Evolutionary conservation across 2,113 vertebrate genomes (phyloP).

Genomic region (Chiloscyllium plagiosum): DNA sequence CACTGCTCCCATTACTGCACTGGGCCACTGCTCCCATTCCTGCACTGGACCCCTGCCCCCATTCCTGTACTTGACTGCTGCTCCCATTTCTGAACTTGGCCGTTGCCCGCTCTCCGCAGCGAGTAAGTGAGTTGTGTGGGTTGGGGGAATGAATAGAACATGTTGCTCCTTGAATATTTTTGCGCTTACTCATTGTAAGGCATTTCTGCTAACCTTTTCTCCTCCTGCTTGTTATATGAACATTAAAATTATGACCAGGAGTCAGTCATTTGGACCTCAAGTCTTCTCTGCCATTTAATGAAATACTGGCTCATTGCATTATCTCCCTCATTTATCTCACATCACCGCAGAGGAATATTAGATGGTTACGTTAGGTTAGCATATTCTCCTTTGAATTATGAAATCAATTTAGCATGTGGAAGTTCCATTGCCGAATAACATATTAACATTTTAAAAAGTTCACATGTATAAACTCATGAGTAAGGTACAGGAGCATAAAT

Average conservation of each 20-base stretch:
- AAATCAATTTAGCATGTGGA: background rate
- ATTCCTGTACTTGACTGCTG: too few relatives aligned
- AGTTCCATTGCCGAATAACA: background rate
- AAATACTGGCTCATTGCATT: too few relatives aligned
- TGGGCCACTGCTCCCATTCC: too few relatives aligned
- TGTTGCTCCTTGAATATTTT: background rate
- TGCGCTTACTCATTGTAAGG: background rate
- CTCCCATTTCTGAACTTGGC: too few relatives aligned
- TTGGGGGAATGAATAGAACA: background rate
- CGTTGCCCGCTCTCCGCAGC: too few relatives aligned
- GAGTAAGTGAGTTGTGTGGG: background rate
- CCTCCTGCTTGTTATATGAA: background rate
- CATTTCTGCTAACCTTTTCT: background rate
- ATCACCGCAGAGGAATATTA: background rate
- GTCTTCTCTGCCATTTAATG: too few relatives aligned
- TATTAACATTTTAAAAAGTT: background rate
- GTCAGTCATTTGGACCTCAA: too few relatives aligned
- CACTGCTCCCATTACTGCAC: too few relatives aligned
- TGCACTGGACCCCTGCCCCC: too few relatives aligned
- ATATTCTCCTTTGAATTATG: background rate
- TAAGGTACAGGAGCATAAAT: background rate
- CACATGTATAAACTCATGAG: background rate
- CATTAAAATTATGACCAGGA: too few relatives aligned
- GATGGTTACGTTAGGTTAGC: background rate
- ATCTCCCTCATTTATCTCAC: background rate